A percentile compares a stretch with the other conserved stretches of the same genome.
phyloP scores from a whole-genome alignment of 53 echinoderm and acorn worm genomes.

The Echinarachnius parma region DNA sequence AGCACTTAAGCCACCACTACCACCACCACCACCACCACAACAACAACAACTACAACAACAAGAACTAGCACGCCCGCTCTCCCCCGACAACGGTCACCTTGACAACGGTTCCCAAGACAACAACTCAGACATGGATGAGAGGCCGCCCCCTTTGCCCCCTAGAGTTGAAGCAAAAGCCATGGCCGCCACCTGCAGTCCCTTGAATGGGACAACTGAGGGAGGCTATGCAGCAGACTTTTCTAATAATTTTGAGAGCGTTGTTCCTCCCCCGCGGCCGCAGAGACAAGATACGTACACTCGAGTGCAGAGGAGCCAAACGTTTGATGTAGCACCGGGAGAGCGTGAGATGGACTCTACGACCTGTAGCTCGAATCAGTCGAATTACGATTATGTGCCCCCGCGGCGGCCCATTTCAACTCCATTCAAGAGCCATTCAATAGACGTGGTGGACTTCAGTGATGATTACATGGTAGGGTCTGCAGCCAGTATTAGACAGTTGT shows the following conservation, averaged over 20 bases:
- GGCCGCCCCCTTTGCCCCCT: conserved; percentile 41
- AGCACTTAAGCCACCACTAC: neutral
- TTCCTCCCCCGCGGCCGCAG: conserved; percentile 27
- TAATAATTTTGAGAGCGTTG: neutral
- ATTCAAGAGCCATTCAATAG: conserved; percentile 22
- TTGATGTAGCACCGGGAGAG: conserved; percentile 5
- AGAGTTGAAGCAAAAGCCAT: neutral
- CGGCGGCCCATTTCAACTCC: neutral
- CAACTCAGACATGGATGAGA: conserved; percentile 10
- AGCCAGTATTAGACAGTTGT: conserved; percentile 28
- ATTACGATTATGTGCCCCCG: conserved; percentile 21
- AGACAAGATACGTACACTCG: conserved; percentile 3
- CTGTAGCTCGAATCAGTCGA: neutral
- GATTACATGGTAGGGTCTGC: conserved; percentile 33
- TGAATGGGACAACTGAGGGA: neutral
- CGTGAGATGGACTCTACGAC: neutral
- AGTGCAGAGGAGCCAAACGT: conserved; percentile 11
- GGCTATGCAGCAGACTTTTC: neutral
- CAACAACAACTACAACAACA: no score
- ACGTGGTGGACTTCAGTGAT: conserved; percentile 15
- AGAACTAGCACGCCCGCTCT: no score
- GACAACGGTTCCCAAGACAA: no score
- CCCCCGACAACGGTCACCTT: no score
- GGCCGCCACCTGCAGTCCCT: conserved; percentile 5
- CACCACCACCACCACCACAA: conserved; percentile 1